phyloP scores from a whole-genome alignment of 2,888 invertebrate species.

The Poecilobothrus nobilitatus region DNA sequence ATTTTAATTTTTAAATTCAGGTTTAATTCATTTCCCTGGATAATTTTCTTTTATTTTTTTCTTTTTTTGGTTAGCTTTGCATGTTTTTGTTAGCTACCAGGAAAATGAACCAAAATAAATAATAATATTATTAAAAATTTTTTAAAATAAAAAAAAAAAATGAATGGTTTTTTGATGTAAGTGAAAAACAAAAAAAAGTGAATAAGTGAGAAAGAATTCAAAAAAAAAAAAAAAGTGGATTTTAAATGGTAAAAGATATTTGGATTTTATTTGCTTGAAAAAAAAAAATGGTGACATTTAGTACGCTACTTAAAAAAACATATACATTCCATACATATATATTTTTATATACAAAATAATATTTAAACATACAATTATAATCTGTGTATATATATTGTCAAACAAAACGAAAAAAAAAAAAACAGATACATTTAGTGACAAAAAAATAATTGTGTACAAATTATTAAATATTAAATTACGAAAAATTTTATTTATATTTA shows the following conservation, averaged over 20 bases:
- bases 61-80: too few relatives aligned
- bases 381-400: too few relatives aligned
- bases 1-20: neutral
- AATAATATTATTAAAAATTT: neutral
- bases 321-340: too few relatives aligned
- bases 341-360: too few relatives aligned
- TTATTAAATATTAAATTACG: too few relatives aligned
- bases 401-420: too few relatives aligned
- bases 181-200: neutral
- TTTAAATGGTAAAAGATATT: neutral
- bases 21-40: neutral
- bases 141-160: neutral
- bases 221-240: neutral
- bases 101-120: slow-evolving; percentile 1
- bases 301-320: neutral
- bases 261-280: too few relatives aligned
- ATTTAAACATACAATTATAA: too few relatives aligned
- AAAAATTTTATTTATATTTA: too few relatives aligned
- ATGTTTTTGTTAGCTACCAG: neutral
- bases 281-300: neutral
- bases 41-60: too few relatives aligned
- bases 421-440: too few relatives aligned
- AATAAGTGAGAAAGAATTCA: neutral
- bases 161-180: neutral
- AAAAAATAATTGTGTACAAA: too few relatives aligned